Conservation (phyloP, 1,140 invertebrate species). For the Cephus cinctus region DNA sequence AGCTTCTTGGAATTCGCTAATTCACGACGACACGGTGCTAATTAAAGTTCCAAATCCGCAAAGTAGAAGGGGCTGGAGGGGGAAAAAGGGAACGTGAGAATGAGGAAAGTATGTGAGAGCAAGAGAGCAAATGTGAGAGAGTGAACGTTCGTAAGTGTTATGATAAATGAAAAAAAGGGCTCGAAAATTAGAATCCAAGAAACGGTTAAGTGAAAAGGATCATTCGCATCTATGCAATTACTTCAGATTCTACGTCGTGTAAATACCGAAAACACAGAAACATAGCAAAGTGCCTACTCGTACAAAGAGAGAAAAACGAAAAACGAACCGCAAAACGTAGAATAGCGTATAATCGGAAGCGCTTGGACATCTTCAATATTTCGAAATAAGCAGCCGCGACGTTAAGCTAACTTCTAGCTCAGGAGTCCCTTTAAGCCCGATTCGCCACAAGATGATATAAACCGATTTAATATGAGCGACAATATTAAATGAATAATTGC, state of each 20-base stretch:
- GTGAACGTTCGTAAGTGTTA: constrained; percentile 5
- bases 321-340: constrained; percentile 1
- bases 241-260: constrained; percentile 8
- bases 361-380: no score
- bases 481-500: neutral
- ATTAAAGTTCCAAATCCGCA: constrained; percentile 48
- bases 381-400: no score
- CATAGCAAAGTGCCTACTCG: constrained; percentile 51
- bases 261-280: constrained; percentile 32
- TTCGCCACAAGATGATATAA: no score
- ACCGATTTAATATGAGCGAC: neutral
- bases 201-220: constrained; percentile 12
- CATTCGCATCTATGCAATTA: constrained; percentile 21
- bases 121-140: no score
- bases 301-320: constrained; percentile 28
- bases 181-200: constrained; percentile 2
- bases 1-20: no score
- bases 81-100: constrained; percentile 3
- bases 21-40: constrained; percentile 50
- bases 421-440: no score
- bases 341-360: no score
- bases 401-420: no score
- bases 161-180: constrained; percentile 13
- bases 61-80: no score
- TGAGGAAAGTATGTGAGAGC: neutral